phyloP scores from a whole-genome alignment of 1,140 invertebrate genomes.

The Drosophila repleta region DNA sequence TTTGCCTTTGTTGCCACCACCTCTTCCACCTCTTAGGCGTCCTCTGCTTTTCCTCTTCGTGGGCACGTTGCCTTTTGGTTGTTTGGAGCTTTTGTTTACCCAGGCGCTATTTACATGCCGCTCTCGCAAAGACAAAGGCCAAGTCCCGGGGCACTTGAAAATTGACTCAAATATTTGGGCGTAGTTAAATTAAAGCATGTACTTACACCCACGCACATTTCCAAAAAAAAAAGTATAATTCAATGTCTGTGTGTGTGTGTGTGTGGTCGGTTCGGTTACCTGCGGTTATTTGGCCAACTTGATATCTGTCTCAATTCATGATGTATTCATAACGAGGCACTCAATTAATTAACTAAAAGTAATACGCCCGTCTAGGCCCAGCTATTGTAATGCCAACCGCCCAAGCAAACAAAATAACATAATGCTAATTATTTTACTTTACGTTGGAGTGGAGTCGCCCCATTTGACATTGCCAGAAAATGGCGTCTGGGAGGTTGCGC shows the following conservation, averaged over 20 bases:
- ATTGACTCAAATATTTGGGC: constrained; percentile 76
- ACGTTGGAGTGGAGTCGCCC: constrained; percentile 13
- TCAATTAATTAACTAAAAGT: constrained; percentile 77
- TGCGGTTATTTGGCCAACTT: constrained; percentile 69
- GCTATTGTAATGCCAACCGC: constrained; percentile 44
- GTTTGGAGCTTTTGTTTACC: constrained; percentile 60
- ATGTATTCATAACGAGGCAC: constrained; percentile 78
- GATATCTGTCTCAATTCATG: constrained; percentile 54
- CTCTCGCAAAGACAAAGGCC: constrained; percentile 76
- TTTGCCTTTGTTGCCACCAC: background rate
- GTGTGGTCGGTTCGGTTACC: constrained; percentile 56
- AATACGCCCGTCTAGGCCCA: constrained; percentile 35
- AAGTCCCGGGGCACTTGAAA: constrained; percentile 68
- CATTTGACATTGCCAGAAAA: background rate
- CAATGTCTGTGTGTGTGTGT: background rate
- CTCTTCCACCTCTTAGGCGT: too few relatives aligned
- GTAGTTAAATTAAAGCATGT: constrained; percentile 48
- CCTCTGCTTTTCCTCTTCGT: too few relatives aligned
- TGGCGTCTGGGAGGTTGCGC: constrained; percentile 7
- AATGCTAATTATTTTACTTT: constrained; percentile 76
- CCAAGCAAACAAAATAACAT: constrained; percentile 49
- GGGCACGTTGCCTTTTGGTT: constrained; percentile 14
- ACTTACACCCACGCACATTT: constrained; percentile 16
- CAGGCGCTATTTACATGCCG: constrained; percentile 71
- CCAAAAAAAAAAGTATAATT: constrained; percentile 6